These are phyloP conservation scores for Brachionichthys hirsutus DNA, from an alignment of 2,113 vertebrate genomes.

Conservation along the genomic window DNA sequence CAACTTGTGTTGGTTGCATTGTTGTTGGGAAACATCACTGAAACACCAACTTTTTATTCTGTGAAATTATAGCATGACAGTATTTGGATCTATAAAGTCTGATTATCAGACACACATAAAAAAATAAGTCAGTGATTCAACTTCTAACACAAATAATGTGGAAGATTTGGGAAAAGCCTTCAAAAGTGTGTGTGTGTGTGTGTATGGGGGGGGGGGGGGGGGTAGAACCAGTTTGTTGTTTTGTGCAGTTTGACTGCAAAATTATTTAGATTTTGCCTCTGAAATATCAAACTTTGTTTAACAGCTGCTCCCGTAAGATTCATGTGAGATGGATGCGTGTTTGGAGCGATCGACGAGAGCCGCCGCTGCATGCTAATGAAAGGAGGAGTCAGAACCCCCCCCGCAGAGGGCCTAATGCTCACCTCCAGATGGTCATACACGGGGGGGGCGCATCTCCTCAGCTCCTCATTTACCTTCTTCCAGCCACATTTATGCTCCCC, in stretches of 20 bases:
- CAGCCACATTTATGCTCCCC: slow-evolving; percentile 37
- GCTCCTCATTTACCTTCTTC: slow-evolving; percentile 53
- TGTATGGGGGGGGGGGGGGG: no score
- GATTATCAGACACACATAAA: no score
- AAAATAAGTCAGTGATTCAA: no score
- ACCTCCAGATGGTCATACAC: slow-evolving; percentile 63
- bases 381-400: slow-evolving; percentile 36
- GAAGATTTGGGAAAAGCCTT: no score
- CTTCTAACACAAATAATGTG: no score
- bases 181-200: no score
- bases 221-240: slow-evolving; percentile 29
- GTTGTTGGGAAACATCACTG: neutral
- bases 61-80: no score
- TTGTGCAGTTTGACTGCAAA: slow-evolving; percentile 8
- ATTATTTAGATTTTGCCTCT: slow-evolving; percentile 31
- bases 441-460: slow-evolving; percentile 53
- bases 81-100: no score
- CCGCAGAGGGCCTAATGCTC: slow-evolving; percentile 55
- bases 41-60: no score
- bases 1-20: slow-evolving; percentile 5
- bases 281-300: slow-evolving; percentile 20
- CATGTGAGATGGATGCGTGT: slow-evolving; percentile 61
- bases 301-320: slow-evolving; percentile 59
- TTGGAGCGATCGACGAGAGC: slow-evolving; percentile 31
- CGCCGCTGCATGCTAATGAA: slow-evolving; percentile 56